Percentiles rank a stretch among this genome's conserved stretches.
Conservation (phyloP, 1,140 invertebrate species). For the Tyrophagus putrescentiae region DNA sequence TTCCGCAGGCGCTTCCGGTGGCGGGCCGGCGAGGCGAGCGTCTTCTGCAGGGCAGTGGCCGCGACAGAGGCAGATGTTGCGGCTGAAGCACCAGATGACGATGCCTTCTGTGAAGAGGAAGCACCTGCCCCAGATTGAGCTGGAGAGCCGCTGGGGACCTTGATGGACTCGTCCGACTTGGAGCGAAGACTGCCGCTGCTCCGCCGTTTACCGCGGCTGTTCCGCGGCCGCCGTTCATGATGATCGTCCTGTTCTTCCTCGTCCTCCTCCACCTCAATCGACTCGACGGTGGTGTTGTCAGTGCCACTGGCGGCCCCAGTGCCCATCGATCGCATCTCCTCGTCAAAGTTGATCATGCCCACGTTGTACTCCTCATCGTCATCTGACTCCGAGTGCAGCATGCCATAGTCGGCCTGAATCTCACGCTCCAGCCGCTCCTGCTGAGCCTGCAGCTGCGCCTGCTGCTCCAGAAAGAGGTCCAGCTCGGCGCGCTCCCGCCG, state of each 20-base stretch:
- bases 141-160: no score
- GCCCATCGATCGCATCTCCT: slow-evolving; percentile 15
- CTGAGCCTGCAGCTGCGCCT: slow-evolving; percentile 47
- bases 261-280: slow-evolving; percentile 7
- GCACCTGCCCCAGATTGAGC: no score
- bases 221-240: background rate
- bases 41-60: background rate
- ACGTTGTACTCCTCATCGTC: slow-evolving; percentile 10
- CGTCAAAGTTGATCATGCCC: slow-evolving; percentile 6
- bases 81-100: slow-evolving; percentile 5
- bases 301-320: slow-evolving; percentile 8
- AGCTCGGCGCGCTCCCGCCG: slow-evolving; percentile 60
- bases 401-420: slow-evolving; percentile 9
- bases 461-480: slow-evolving; percentile 77
- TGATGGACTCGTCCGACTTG: no score
- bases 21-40: background rate
- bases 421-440: slow-evolving; percentile 27
- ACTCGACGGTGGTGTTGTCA: slow-evolving; percentile 17
- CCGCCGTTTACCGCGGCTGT: slow-evolving; percentile 30
- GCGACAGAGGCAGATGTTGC: no score
- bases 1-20: slow-evolving; percentile 45
- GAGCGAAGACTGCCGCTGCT: slow-evolving; percentile 35
- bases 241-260: slow-evolving; percentile 5
- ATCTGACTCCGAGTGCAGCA: slow-evolving; percentile 11
- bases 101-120: no score